Evolutionary conservation across 2,113 vertebrate genomes (phyloP).

Genomic region (Amazona vittata): DNA sequence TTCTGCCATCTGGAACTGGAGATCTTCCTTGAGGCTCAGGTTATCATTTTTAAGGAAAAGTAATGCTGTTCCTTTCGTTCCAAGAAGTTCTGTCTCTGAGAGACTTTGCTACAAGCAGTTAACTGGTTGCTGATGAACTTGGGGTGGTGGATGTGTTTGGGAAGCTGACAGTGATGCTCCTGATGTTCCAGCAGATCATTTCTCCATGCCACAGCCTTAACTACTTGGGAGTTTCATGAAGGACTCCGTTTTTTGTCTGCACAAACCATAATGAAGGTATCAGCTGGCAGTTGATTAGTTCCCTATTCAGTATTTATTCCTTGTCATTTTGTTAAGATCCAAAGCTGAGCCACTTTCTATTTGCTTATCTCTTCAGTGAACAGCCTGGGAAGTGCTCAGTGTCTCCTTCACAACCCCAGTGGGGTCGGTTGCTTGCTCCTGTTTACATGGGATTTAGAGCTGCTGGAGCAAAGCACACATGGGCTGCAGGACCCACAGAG

Average conservation of each 20-base stretch:
- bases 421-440: not conserved
- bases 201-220: not conserved
- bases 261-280: constrained; percentile 15
- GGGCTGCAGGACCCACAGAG: not conserved
- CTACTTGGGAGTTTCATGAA: not conserved
- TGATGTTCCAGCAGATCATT: constrained; percentile 20
- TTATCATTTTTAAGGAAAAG: constrained; percentile 11
- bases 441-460: not conserved
- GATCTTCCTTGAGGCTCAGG: not conserved
- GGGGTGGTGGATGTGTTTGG: not conserved
- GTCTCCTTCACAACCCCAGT: not conserved
- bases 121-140: not conserved
- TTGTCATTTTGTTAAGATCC: not conserved
- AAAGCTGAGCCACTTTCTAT: not conserved
- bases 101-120: constrained; percentile 23
- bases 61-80: not conserved
- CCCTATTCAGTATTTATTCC: not conserved
- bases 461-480: not conserved
- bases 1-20: constrained; percentile 13
- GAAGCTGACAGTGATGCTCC: not conserved
- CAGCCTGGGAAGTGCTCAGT: not conserved
- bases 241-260: not conserved
- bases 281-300: constrained; percentile 27
- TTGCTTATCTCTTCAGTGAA: not conserved
- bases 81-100: not conserved